Conservation (phyloP, 1,140 invertebrate genomes). For the Epicauta chinensis region DNA sequence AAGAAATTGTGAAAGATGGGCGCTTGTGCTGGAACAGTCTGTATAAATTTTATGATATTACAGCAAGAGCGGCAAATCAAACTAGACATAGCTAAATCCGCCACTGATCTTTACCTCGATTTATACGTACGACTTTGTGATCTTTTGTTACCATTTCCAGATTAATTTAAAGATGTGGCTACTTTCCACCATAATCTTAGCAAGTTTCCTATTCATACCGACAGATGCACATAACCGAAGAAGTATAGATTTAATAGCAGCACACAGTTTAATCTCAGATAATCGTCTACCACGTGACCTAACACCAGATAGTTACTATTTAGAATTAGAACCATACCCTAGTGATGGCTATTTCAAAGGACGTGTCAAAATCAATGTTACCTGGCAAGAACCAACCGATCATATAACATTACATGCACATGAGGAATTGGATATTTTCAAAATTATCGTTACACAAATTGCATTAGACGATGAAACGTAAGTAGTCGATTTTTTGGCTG, state of each 20-base stretch:
- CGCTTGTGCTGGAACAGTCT: too few relatives aligned
- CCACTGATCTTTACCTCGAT: too few relatives aligned
- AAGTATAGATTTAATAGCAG: constrained; percentile 56
- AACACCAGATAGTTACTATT: constrained; percentile 52
- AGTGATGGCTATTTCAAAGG: constrained; percentile 54
- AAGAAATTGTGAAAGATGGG: too few relatives aligned
- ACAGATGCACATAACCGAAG: constrained; percentile 25
- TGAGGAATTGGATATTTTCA: constrained; percentile 49
- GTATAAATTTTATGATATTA: too few relatives aligned
- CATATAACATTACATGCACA: constrained; percentile 57
- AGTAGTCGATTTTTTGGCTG: constrained; percentile 9
- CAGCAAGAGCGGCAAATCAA: too few relatives aligned
- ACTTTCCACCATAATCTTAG: too few relatives aligned
- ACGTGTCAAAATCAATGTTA: constrained; percentile 54
- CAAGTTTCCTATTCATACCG: background rate
- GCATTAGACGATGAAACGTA: constrained; percentile 40
- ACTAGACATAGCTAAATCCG: too few relatives aligned
- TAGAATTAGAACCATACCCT: constrained; percentile 55
- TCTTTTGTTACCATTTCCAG: too few relatives aligned
- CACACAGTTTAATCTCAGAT: constrained; percentile 51
- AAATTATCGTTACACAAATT: constrained; percentile 36
- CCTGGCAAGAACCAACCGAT: constrained; percentile 49
- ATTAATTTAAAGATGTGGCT: too few relatives aligned
- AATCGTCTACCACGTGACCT: constrained; percentile 50
- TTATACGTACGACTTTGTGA: too few relatives aligned